Conservation (phyloP, 2,113 vertebrate species). For the Hydropotes inermis region DNA sequence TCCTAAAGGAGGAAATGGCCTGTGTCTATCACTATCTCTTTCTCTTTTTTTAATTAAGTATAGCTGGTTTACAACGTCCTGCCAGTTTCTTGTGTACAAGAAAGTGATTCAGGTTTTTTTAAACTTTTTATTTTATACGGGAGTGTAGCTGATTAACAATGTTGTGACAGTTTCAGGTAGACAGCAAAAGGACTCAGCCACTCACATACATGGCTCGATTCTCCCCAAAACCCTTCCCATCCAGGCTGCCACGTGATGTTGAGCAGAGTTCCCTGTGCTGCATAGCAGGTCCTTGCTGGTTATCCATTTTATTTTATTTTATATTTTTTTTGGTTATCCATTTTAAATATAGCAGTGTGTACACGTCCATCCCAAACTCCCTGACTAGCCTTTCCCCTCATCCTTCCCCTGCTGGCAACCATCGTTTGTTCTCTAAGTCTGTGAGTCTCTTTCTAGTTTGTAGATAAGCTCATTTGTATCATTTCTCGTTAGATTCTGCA, state of each 20-base stretch:
- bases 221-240: not conserved
- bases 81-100: not conserved
- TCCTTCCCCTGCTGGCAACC: not conserved
- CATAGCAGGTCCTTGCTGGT: not conserved
- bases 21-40: not conserved
- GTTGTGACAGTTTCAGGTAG: not conserved
- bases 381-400: not conserved
- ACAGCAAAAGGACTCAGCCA: not conserved
- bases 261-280: not conserved
- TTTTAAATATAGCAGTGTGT: not conserved
- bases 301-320: not conserved
- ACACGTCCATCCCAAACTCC: not conserved
- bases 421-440: not conserved
- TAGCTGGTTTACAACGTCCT: not conserved
- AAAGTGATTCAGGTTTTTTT: not conserved
- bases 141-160: not conserved
- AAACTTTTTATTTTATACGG: not conserved
- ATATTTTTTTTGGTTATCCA: not conserved
- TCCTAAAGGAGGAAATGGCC: not conserved
- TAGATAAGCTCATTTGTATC: not conserved
- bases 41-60: not conserved
- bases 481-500: not conserved
- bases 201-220: not conserved
- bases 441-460: not conserved
- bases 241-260: rapidly evolving